phyloP scores from a whole-genome alignment of 2,797 vertebrate species.

The Anableps anableps region DNA sequence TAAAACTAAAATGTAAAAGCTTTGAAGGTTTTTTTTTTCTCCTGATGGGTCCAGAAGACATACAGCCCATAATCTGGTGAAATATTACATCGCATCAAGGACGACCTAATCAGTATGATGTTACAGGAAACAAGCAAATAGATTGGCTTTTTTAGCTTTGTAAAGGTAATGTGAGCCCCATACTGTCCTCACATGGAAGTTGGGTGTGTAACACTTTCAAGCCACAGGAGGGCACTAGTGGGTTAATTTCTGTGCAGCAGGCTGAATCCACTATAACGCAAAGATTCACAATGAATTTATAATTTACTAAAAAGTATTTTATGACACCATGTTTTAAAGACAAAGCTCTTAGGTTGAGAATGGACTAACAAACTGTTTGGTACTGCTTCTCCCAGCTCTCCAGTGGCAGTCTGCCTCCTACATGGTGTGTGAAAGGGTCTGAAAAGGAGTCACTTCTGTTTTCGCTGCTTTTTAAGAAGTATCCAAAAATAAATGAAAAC shows the following conservation, averaged over 20 bases:
- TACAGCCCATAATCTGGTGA: conserved; percentile 2
- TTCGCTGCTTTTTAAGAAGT: conserved; percentile 47
- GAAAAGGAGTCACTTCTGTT: conserved; percentile 43
- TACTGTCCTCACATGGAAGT: background rate
- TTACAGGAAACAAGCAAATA: background rate
- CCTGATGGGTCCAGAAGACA: background rate
- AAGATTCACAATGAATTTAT: background rate
- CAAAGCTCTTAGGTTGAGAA: background rate
- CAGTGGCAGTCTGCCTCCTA: conserved; percentile 11
- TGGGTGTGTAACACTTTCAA: background rate
- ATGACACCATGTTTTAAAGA: background rate
- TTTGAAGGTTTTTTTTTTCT: no score
- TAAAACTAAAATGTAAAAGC: no score
- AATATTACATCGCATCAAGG: background rate
- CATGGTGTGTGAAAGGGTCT: conserved; percentile 27
- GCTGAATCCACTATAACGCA: background rate
- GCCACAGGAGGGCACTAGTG: background rate
- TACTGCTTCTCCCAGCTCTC: conserved; percentile 1
- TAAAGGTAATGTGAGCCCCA: background rate
- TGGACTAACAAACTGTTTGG: background rate
- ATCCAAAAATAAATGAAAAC: conserved; percentile 16
- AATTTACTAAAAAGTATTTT: background rate
- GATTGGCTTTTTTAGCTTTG: background rate
- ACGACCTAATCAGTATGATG: background rate
- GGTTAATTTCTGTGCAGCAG: background rate